Base-by-base conservation (phyloP, 2,797 vertebrate genomes). In the Acipenser transmontanus region DNA sequence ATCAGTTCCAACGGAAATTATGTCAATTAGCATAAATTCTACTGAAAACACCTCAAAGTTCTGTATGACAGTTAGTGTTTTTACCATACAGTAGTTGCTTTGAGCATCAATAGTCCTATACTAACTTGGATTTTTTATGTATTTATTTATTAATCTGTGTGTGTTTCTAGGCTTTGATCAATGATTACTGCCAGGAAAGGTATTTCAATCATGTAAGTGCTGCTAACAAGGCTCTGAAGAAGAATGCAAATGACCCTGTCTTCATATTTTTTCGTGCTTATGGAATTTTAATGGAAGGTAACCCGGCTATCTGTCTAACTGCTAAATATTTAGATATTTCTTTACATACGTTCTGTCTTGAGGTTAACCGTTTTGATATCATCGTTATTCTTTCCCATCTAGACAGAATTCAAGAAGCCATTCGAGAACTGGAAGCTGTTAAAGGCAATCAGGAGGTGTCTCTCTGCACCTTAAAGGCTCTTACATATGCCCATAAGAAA, bases 401-500 rank as follows among this genome's bases (percentile, higher is more conserved):
- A 99, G 97, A 93, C 82, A 89, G 86, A 76, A 78, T 92, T 73
- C 88, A 92, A 69, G 94, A 98, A 62, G 89, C 94, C 70, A 87
- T 89, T 72, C 80, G 80, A 14, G 93, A 96, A 77, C 71, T 99
- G 77, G 94, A 96, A 65, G 76, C 80, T 50, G 77, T 96, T 75
- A 94, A 90, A 84, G 92, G 89, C 68, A 89, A 85, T 63, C 80
- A 83, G 65, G 94, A 98, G 6, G 78, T 98, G 12, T 94, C 93
- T 9, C 90, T 99, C 50, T 98, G 94, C 81, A 82, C 90, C 12
- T 69, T 94, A 48, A 93, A 98, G 90, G 94, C 94, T 59, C 80
- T 98, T 63, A 93, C 95, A 59, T 95, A 93, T 66, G 91, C 93
- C 56, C 93, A 98, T 77, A 99, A 92, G 80, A 97, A 91, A 80